Evolutionary conservation across 2,888 invertebrate genomes (phyloP).

Genomic region (Boloria euphrosyne): DNA sequence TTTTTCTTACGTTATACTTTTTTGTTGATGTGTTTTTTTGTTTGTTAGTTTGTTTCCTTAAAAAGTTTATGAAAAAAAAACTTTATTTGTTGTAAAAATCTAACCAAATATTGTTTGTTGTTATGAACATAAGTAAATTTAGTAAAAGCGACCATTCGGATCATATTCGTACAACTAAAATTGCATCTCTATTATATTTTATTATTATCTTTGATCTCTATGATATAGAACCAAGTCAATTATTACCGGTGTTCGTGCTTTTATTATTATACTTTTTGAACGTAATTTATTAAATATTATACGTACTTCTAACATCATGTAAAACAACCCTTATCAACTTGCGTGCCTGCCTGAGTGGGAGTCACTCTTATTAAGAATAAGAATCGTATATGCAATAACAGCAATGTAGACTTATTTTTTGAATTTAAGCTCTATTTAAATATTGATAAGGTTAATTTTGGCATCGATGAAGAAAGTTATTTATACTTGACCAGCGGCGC

Average conservation of each 20-base stretch:
- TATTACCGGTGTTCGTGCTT: too few relatives aligned
- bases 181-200: too few relatives aligned
- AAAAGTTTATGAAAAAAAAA: too few relatives aligned
- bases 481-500: slow-evolving; percentile 59
- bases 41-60: neutral
- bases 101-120: too few relatives aligned
- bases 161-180: too few relatives aligned
- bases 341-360: slow-evolving; percentile 75
- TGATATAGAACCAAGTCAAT: too few relatives aligned
- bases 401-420: slow-evolving; percentile 43
- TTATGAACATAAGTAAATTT: too few relatives aligned
- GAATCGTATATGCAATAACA: slow-evolving; percentile 69
- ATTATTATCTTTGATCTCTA: too few relatives aligned
- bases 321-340: slow-evolving; percentile 53
- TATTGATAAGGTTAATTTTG: slow-evolving; percentile 23
- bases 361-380: slow-evolving; percentile 79
- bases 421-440: slow-evolving; percentile 37
- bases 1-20: neutral
- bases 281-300: neutral
- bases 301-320: slow-evolving; percentile 51
- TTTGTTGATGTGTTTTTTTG: neutral
- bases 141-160: too few relatives aligned
- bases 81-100: too few relatives aligned
- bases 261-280: too few relatives aligned
- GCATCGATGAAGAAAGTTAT: slow-evolving; percentile 49